phyloP scores from a whole-genome alignment of 2,113 vertebrate genomes.

The Rhodinocichla rosea region DNA sequence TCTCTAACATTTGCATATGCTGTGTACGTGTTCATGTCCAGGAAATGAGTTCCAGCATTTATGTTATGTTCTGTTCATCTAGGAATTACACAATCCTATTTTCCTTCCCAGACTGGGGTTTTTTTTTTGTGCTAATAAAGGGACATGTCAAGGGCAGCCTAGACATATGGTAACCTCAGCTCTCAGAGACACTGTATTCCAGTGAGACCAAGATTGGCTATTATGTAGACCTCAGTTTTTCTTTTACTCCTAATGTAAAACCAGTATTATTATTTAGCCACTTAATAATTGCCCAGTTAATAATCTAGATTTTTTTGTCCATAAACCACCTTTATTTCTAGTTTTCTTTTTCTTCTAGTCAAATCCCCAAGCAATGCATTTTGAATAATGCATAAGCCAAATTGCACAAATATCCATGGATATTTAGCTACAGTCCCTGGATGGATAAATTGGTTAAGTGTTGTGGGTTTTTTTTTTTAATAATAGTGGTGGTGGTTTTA shows the following conservation, averaged over 20 bases:
- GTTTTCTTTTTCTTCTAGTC: neutral
- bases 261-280: neutral
- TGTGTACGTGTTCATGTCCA: neutral
- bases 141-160: accelerated
- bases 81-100: neutral
- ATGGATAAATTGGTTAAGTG: neutral
- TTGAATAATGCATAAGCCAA: neutral
- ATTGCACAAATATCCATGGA: neutral
- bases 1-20: neutral
- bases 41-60: neutral
- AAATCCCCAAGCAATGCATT: neutral
- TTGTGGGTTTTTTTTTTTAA: no score
- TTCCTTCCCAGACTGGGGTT: neutral
- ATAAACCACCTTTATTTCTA: neutral
- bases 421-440: neutral
- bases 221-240: neutral
- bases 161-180: neutral
- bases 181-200: neutral
- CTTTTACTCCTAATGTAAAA: neutral
- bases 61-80: neutral
- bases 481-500: no score
- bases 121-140: neutral
- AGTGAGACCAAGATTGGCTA: neutral
- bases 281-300: neutral
- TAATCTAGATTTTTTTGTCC: neutral